These are phyloP conservation scores for Drosophila parthenogenetica DNA, from an alignment of 2,888 invertebrate species.

Conservation along the genomic window DNA sequence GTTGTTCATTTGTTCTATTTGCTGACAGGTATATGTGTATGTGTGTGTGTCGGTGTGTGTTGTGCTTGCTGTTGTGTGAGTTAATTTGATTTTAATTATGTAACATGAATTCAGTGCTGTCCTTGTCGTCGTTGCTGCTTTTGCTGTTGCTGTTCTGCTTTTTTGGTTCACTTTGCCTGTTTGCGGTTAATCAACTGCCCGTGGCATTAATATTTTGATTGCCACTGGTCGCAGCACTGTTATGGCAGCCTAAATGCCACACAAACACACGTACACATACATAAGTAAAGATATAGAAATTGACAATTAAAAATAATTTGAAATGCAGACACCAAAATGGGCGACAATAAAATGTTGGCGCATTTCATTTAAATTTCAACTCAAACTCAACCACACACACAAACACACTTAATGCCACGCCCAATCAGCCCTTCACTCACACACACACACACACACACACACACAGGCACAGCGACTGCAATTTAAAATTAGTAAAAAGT, in stretches of 20 bases:
- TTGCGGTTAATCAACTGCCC: conserved; percentile 75
- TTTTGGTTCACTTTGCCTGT: conserved; percentile 46
- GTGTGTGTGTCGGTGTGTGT: conserved; percentile 3
- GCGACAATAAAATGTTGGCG: conserved; percentile 50
- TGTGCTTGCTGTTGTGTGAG: conserved; percentile 17
- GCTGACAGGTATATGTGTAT: background rate
- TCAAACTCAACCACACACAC: conserved; percentile 49
- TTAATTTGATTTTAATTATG: conserved; percentile 81
- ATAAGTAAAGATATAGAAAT: conserved; percentile 50
- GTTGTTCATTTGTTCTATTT: conserved; percentile 24
- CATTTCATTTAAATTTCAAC: conserved; percentile 77
- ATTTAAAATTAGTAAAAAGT: conserved; percentile 74
- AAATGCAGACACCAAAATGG: conserved; percentile 68
- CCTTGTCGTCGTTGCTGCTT: conserved; percentile 2
- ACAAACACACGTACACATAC: conserved; percentile 7
- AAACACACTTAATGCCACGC: conserved; percentile 41
- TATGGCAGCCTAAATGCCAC: conserved; percentile 40
- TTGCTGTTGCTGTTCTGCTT: conserved; percentile 6
- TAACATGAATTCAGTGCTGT: conserved; percentile 33
- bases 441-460: conserved; percentile 28
- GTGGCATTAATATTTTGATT: conserved; percentile 75
- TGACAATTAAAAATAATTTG: conserved; percentile 78
- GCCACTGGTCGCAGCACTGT: conserved; percentile 35
- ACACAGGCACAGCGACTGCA: conserved; percentile 43
- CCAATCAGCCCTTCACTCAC: conserved; percentile 25